Evolutionary conservation across 2,888 invertebrate species (phyloP).

Genomic region (Ophion ellenae): DNA sequence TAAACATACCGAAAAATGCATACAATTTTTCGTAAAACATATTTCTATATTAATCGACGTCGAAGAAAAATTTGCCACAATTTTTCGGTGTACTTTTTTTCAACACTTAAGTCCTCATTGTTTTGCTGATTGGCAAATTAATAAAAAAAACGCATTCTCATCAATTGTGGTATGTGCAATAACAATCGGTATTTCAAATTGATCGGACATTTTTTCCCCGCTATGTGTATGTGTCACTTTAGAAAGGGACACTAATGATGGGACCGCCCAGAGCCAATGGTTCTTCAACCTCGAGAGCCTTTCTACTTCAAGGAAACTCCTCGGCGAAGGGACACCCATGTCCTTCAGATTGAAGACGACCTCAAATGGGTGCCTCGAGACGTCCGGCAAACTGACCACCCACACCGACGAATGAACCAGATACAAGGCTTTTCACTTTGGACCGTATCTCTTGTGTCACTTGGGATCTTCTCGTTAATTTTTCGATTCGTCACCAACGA

Average conservation of each 20-base stretch:
- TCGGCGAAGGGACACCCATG: constrained; percentile 26
- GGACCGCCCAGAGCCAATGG: constrained; percentile 25
- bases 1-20: too few species aligned
- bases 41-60: background rate
- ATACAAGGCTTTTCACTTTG: constrained; percentile 44
- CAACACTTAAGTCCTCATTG: background rate
- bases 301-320: constrained; percentile 21
- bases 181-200: background rate
- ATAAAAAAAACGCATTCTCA: background rate
- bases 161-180: too few species aligned
- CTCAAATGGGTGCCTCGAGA: constrained; percentile 44
- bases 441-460: constrained; percentile 15
- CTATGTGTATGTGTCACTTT: constrained; percentile 2
- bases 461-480: constrained; percentile 32
- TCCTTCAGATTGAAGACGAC: constrained; percentile 30
- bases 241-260: constrained; percentile 5
- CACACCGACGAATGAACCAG: constrained; percentile 44
- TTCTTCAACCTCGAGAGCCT: constrained; percentile 47
- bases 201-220: background rate
- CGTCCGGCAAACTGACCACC: constrained; percentile 56
- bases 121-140: background rate
- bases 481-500: background rate
- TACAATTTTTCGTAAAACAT: too few species aligned
- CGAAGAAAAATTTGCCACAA: background rate
- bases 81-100: background rate